These are phyloP conservation scores for Drosophila littoralis DNA, from an alignment of 1,140 invertebrate genomes.

Conservation along the genomic window DNA sequence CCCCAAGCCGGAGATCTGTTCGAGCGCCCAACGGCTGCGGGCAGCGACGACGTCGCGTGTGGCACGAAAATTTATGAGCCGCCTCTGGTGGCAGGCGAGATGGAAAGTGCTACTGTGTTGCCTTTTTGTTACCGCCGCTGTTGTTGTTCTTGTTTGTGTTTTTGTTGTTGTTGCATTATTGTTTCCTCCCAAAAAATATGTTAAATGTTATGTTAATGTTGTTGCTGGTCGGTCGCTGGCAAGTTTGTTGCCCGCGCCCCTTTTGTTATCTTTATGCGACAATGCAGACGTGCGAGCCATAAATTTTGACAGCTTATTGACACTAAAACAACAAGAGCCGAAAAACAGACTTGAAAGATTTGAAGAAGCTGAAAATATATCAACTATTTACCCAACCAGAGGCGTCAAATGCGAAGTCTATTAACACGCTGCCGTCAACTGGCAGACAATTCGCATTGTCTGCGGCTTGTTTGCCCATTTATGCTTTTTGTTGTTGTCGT, in stretches of 20 bases:
- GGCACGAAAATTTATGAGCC: conserved; percentile 78
- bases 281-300: conserved; percentile 63
- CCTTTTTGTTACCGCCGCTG: background rate
- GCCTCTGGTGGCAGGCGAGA: conserved; percentile 48
- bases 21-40: conserved; percentile 29
- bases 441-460: conserved; percentile 37
- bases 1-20: conserved; percentile 11
- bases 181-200: conserved; percentile 28
- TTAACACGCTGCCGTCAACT: conserved; percentile 68
- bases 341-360: conserved; percentile 10
- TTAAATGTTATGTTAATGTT: conserved; percentile 66
- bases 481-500: conserved; percentile 17
- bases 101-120: conserved; percentile 49
- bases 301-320: conserved; percentile 79
- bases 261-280: conserved; percentile 48
- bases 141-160: conserved; percentile 3
- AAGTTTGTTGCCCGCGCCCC: conserved; percentile 33
- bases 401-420: conserved; percentile 60
- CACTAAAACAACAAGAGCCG: conserved; percentile 52
- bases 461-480: conserved; percentile 46
- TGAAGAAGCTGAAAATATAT: conserved; percentile 38
- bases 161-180: conserved; percentile 2
- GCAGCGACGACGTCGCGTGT: conserved; percentile 61
- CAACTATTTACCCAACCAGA: conserved; percentile 38
- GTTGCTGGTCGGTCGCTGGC: conserved; percentile 41